Percentiles rank a stretch among this genome's conserved stretches.
phyloP scores from a whole-genome alignment of 2,888 invertebrate species.

The Calliscelio sp. region DNA sequence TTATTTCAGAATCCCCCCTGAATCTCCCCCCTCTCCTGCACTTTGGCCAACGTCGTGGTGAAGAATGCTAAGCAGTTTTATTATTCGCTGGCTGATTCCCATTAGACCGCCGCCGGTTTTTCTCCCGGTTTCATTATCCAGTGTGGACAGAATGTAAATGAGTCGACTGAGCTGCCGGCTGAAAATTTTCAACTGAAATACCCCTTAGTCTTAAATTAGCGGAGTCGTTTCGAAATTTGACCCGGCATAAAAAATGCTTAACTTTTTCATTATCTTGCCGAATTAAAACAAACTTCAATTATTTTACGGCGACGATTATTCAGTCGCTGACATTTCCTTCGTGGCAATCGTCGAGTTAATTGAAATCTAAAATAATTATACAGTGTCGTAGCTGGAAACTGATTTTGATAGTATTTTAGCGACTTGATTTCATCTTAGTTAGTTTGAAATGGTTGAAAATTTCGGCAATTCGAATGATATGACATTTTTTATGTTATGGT shows the following conservation, averaged over 20 bases:
- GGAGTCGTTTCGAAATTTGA: constrained; percentile 72
- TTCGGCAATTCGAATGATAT: no score
- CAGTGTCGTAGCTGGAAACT: not conserved
- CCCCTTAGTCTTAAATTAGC: constrained; percentile 74
- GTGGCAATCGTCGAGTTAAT: no score
- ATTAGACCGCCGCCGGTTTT: constrained; percentile 84
- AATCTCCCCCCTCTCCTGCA: no score
- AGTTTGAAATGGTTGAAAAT: no score
- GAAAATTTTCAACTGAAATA: constrained; percentile 78
- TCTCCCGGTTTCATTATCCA: constrained; percentile 84
- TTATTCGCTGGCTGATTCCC: constrained; percentile 85
- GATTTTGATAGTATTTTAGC: constrained; percentile 29
- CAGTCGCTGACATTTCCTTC: no score
- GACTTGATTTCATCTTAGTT: not conserved
- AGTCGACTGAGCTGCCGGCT: constrained; percentile 78
- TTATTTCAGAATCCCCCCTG: no score
- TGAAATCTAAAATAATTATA: constrained; percentile 54
- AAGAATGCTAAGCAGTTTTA: constrained; percentile 85
- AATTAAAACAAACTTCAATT: constrained; percentile 64
- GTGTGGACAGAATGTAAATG: constrained; percentile 84
- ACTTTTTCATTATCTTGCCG: constrained; percentile 66
- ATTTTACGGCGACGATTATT: constrained; percentile 41
- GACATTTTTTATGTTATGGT: no score
- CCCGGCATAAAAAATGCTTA: constrained; percentile 69
- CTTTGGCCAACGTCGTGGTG: constrained; percentile 79